These are phyloP conservation scores for Apomyelois bistriatella DNA, from an alignment of 2,888 invertebrate genomes.

Conservation along the genomic window DNA sequence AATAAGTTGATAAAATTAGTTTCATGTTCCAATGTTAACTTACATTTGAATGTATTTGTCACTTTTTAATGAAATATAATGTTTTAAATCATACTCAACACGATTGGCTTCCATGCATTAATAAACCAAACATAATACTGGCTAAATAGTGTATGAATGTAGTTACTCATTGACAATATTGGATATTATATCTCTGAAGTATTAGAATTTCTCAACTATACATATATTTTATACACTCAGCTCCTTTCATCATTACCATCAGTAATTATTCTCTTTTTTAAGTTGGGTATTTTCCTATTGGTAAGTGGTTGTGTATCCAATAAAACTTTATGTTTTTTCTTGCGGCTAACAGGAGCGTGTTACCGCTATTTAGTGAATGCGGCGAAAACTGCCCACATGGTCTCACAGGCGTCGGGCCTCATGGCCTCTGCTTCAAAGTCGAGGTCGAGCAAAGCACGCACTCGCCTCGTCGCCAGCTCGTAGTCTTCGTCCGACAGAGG, in stretches of 20 bases:
- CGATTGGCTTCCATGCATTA: neutral
- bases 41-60: no score
- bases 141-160: neutral
- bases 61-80: no score
- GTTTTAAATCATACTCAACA: neutral
- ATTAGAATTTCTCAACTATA: neutral
- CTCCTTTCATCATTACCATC: neutral
- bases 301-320: constrained; percentile 21
- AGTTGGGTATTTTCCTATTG: neutral
- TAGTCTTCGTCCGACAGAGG: constrained; percentile 98
- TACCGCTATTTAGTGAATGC: constrained; percentile 96
- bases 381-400: constrained; percentile 99
- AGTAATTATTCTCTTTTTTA: neutral
- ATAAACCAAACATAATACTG: constrained; percentile 12
- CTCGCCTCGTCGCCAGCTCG: constrained; percentile 98
- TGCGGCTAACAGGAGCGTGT: constrained; percentile 26
- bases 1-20: no score
- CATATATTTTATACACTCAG: no score
- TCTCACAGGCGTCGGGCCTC: constrained; percentile 94
- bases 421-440: constrained; percentile 98
- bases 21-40: no score
- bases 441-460: constrained; percentile 96
- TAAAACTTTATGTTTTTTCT: constrained; percentile 30
- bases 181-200: neutral
- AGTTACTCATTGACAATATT: neutral